Evolutionary conservation across 2,888 invertebrate species (phyloP).

Genomic region (Eudemis profundana): DNA sequence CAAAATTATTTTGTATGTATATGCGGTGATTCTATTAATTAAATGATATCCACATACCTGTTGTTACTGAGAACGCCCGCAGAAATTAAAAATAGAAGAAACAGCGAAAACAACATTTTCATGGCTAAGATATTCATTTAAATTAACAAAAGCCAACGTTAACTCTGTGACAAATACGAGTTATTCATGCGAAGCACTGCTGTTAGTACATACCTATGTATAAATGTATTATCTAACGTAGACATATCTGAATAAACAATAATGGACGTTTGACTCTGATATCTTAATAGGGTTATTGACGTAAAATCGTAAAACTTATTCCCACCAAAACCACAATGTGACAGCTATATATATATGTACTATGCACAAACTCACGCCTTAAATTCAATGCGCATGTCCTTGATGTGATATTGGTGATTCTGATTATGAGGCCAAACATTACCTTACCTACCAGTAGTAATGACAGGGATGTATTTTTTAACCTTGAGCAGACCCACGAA

Average conservation of each 20-base stretch:
- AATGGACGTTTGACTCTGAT: conserved; percentile 70
- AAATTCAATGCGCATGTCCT: conserved; percentile 1
- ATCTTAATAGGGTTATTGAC: conserved; percentile 72
- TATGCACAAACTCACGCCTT: not conserved
- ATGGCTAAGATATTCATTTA: not conserved
- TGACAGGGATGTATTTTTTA: not conserved
- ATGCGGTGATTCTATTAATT: not conserved
- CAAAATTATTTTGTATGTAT: too few relatives aligned
- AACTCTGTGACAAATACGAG: conserved; percentile 14
- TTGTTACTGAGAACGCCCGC: conserved; percentile 49
- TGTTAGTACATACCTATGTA: conserved; percentile 27
- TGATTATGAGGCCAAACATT: too few relatives aligned
- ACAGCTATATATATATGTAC: not conserved
- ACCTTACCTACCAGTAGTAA: not conserved
- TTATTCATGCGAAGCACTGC: conserved; percentile 22
- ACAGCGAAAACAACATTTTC: conserved; percentile 39
- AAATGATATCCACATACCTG: conserved; percentile 52
- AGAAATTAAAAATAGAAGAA: conserved; percentile 48
- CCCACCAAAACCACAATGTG: not conserved
- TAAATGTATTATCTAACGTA: conserved; percentile 28
- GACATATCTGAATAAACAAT: conserved; percentile 43
- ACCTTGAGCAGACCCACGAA: too few relatives aligned
- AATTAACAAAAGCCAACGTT: conserved; percentile 10
- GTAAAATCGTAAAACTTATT: conserved; percentile 43
- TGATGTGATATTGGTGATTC: not conserved